Evolutionary conservation across 1,140 invertebrate genomes (phyloP).

Genomic region (Pogonus chalceus): DNA sequence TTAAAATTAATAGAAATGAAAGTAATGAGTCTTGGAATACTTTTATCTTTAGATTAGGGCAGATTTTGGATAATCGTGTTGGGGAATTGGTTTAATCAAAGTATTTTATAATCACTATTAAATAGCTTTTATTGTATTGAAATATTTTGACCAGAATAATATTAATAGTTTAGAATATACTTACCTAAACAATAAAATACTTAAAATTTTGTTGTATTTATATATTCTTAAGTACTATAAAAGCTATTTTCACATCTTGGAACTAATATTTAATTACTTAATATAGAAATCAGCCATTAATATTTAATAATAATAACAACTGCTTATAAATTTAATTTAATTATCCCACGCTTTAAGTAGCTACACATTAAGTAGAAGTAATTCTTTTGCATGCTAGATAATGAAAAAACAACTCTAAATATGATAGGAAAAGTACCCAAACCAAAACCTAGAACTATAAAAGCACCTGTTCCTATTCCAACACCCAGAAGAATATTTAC

Average conservation of each 20-base stretch:
- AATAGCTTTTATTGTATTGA: too few relatives aligned
- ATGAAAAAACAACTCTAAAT: constrained; percentile 5
- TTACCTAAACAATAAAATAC: too few relatives aligned
- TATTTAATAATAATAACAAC: too few relatives aligned
- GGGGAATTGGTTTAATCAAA: constrained; percentile 7
- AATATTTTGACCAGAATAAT: too few relatives aligned
- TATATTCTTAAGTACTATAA: too few relatives aligned
- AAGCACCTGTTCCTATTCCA: constrained; percentile 17
- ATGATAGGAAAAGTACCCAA: constrained; percentile 18
- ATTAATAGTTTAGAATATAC: too few relatives aligned
- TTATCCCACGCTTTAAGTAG: neutral
- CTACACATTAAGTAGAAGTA: constrained; percentile 9
- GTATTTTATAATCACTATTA: neutral
- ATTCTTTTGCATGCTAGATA: constrained; percentile 33
- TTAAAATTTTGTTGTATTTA: too few relatives aligned
- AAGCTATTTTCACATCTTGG: too few relatives aligned
- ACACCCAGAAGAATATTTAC: constrained; percentile 16
- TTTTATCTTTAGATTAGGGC: neutral
- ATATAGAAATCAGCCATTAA: too few relatives aligned
- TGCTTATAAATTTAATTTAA: too few relatives aligned
- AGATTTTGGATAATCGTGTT: constrained; percentile 1
- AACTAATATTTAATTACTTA: too few relatives aligned
- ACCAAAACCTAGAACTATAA: constrained; percentile 21
- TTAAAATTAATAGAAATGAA: neutral
- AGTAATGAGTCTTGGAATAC: constrained; percentile 2